These are phyloP conservation scores for Scaptomyza caliginosa DNA, from an alignment of 2,888 invertebrate species.

Conservation along the genomic window DNA sequence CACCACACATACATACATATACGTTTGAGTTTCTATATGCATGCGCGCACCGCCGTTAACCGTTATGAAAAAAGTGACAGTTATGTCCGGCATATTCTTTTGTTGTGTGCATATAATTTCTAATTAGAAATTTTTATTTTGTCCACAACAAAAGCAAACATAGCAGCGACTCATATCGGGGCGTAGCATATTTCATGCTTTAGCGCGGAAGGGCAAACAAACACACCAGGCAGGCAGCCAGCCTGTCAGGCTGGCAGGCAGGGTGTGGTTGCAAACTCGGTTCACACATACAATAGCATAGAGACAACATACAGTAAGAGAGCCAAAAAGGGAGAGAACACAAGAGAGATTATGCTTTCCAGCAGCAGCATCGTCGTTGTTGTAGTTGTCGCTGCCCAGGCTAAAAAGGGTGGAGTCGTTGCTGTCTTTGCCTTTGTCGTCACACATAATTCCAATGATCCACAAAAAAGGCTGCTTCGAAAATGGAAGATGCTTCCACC, in stretches of 20 bases:
- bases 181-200: conserved; percentile 70
- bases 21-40: conserved; percentile 6
- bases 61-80: conserved; percentile 68
- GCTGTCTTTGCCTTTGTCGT: conserved; percentile 25
- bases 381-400: conserved; percentile 47
- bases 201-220: conserved; percentile 51
- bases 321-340: conserved; percentile 21
- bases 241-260: conserved; percentile 42
- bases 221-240: conserved; percentile 3
- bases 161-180: conserved; percentile 23
- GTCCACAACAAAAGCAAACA: conserved; percentile 63
- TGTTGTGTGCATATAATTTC: conserved; percentile 58
- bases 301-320: conserved; percentile 15
- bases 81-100: conserved; percentile 62
- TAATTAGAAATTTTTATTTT: conserved; percentile 64
- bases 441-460: conserved; percentile 76
- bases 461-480: conserved; percentile 69
- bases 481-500: conserved; percentile 50
- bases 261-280: conserved; percentile 68
- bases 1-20: conserved; percentile 32
- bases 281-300: conserved; percentile 13
- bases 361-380: conserved; percentile 46
- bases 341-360: conserved; percentile 65
- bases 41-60: conserved; percentile 47
- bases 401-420: conserved; percentile 74